Conservation (phyloP, 2,888 invertebrate genomes). For the Lepidochrysops patricia region DNA sequence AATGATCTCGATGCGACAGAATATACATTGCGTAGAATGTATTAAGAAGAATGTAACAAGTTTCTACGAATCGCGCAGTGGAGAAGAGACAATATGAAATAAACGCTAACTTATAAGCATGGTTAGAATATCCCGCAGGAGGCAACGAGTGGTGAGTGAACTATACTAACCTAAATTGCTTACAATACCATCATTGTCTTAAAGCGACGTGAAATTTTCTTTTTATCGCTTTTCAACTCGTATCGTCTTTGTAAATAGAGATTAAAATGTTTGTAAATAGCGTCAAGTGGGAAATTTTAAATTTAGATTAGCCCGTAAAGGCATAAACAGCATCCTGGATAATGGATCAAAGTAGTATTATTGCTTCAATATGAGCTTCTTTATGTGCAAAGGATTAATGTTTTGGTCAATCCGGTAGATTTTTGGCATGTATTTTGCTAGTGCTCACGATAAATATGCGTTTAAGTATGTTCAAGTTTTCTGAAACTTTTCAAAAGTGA, state of each 20-base stretch:
- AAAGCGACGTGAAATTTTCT: conserved; percentile 44
- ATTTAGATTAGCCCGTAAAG: not conserved
- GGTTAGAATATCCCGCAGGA: conserved; percentile 60
- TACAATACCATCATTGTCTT: conserved; percentile 59
- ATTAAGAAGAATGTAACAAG: not conserved
- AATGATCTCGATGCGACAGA: not conserved
- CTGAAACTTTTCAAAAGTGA: too few species aligned
- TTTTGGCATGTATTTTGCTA: too few species aligned
- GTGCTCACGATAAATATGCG: too few species aligned
- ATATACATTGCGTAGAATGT: conserved; percentile 30
- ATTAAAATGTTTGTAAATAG: conserved; percentile 26
- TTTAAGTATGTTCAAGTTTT: too few species aligned
- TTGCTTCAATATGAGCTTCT: too few species aligned
- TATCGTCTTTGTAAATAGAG: conserved; percentile 43
- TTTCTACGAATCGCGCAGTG: conserved; percentile 31
- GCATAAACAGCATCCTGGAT: too few species aligned
- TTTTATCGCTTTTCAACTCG: conserved; percentile 36
- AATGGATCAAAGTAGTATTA: too few species aligned
- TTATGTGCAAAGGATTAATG: too few species aligned
- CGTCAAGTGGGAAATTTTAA: not conserved
- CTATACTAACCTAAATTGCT: conserved; percentile 62
- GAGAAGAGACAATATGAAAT: conserved; percentile 15
- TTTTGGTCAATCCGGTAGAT: too few species aligned
- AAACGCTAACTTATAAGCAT: conserved; percentile 22
- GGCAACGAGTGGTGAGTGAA: conserved; percentile 62